Evolutionary conservation across 2,888 invertebrate species (phyloP), one percentile per base, ranked within the genome.

Genomic region (Amblyjoppa fuscipennis): DNA sequence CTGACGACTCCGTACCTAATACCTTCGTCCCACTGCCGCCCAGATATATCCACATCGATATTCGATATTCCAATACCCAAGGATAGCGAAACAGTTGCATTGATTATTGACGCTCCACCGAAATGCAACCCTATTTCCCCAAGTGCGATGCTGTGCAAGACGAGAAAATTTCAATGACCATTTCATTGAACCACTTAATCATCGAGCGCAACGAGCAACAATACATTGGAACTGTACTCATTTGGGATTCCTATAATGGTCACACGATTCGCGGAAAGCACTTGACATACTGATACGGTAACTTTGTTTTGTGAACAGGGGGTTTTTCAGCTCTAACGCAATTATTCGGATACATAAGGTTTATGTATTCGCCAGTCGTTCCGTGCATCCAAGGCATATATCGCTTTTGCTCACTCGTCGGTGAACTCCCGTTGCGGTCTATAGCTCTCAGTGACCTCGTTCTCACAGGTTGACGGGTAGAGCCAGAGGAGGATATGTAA

Each of bases 181-280:
- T 74, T 82, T 75, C 73, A 28, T 53, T 49, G 66, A 66, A 81
- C 64, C 51, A 20, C 61, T 78, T 20, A 81, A 78, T 84, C 45
- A 81, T 73, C 45, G 31, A 78, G 56, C 16, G 11, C 6, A 59
- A 25, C 61, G 49, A 69, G 34, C 41, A 13, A 75, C 64, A 64
- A 51, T 64, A 25, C 64, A 41, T 34, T 28, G 61, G 11, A 70
- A 56, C 49, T 31, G 34, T 31, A 41, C 70, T 66, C 78, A 20
- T 75, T 41, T n/a, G 64, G 61, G 45, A 79, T 76, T 75, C 41
- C 41, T 71, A 70, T 70, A 56, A 61, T 64, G 71, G 45, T 64
- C 70, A 71, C 61, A 38, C 66, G 74, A 56, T 85, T 85, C 82
- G 53, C n/a, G 49, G 85, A 85, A 84, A 78, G 45, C 74, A 75